Conservation (phyloP, 1,140 invertebrate species). For the Drosophila novamexicana region DNA sequence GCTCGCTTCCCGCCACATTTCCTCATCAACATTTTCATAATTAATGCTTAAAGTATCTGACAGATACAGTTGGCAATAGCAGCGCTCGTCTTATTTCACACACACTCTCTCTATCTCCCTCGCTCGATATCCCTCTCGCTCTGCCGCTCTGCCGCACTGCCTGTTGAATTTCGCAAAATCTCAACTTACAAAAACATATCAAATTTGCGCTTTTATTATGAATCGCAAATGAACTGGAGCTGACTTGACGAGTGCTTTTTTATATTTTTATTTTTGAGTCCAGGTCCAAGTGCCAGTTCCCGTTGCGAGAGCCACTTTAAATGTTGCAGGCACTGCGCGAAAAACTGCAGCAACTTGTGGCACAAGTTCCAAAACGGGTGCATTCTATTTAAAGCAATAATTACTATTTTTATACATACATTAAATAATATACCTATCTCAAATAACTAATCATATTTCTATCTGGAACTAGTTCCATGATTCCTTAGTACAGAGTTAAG, state of each 20-base stretch:
- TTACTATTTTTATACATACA: no score
- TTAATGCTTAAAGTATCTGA: conserved; percentile 66
- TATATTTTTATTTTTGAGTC: conserved; percentile 5
- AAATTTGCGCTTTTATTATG: conserved; percentile 78
- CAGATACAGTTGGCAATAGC: conserved; percentile 71
- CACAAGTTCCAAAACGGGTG: no score
- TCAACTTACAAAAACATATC: conserved; percentile 82
- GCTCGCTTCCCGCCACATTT: conserved; percentile 19
- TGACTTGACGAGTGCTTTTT: conserved; percentile 39
- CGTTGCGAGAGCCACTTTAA: conserved; percentile 28
- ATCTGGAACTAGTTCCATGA: no score
- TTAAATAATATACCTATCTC: no score
- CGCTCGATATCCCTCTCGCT: background rate
- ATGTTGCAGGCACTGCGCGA: conserved; percentile 17
- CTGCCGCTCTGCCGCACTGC: conserved; percentile 8
- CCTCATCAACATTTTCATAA: conserved; percentile 51
- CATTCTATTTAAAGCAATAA: no score
- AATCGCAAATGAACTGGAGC: conserved; percentile 68
- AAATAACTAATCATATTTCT: no score
- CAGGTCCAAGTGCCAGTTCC: conserved; percentile 27
- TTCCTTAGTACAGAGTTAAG: no score
- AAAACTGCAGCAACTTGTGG: background rate
- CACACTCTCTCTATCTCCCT: conserved; percentile 8
- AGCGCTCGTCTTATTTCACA: conserved; percentile 1
- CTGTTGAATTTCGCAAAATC: conserved; percentile 65